phyloP scores from a whole-genome alignment of 2,888 invertebrate species.

The Panzeria rudis region DNA sequence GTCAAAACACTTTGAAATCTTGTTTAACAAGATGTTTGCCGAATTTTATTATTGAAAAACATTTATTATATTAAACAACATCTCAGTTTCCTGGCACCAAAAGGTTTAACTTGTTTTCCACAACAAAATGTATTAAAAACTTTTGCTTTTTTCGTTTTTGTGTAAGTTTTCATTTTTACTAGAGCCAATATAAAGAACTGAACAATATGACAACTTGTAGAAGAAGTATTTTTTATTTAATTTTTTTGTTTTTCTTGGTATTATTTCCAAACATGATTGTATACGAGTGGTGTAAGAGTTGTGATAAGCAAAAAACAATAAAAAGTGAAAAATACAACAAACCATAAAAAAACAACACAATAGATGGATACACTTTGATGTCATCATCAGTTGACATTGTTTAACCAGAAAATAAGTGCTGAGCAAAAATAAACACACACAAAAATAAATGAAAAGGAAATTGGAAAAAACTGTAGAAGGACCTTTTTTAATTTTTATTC shows the following conservation, averaged over 20 bases:
- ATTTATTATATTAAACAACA: conserved; percentile 19
- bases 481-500: not conserved
- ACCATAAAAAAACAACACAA: conserved; percentile 26
- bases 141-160: not conserved
- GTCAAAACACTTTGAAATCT: not conserved
- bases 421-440: conserved; percentile 6
- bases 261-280: not conserved
- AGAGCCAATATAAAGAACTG: conserved; percentile 2
- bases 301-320: conserved; percentile 22
- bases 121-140: conserved; percentile 1
- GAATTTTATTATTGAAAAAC: conserved; percentile 16
- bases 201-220: conserved; percentile 45
- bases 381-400: conserved; percentile 59
- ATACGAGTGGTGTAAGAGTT: conserved; percentile 17
- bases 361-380: conserved; percentile 59
- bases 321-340: conserved; percentile 17
- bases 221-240: conserved; percentile 13
- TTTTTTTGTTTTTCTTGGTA: not conserved
- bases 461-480: conserved; percentile 24
- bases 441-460: conserved; percentile 13
- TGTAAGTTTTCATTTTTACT: conserved; percentile 24
- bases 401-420: conserved; percentile 48
- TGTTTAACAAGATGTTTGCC: conserved; percentile 28
- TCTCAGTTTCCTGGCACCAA: conserved; percentile 27
- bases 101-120: conserved; percentile 29